Evolutionary conservation across 1,140 invertebrate genomes (phyloP), one percentile per base, ranked within the genome.

Genomic region (Protaetia brevitarsis): DNA sequence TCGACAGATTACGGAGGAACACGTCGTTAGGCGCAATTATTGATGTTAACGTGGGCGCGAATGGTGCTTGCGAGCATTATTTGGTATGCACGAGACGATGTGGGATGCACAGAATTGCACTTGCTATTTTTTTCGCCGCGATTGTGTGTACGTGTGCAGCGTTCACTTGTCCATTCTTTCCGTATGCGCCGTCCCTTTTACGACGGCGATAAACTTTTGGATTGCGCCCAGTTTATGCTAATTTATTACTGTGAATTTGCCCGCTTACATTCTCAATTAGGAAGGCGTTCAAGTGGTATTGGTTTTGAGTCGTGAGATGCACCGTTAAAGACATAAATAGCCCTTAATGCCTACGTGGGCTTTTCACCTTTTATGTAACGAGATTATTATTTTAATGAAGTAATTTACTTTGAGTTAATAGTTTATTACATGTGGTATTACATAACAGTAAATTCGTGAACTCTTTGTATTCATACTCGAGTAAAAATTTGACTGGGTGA

Each of bases 11-110:
- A 61, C 65, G 41, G 37, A 51, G 58, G 26, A 61, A 66, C 65
- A 66, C 57, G 57, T 66, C 65, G 65, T 66, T 66, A 61, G 65
- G 65, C 36, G 65, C 65, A 66, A 66, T 66, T 66, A 66, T 66
- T 66, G 65, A 61, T 59, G 57, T 59, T 59, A 59, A 28, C 27
- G 57, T 59, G 57, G 57, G 57, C 57, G 57, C 27, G 13, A 59
- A 59, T 59, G 57, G 26, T 31, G 26, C 41, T 51, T 10, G 41
- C 41, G 41, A 51, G 41, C 19, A 51, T 51, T 51, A 51, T 59
- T 59, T 28, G 57, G 57, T 59, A n/a, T 59, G 26, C 57, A 31
- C 11, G 57, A 27, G 30, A 59, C 26, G 23, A 19, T 28, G 26
- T 59, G 26, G 26, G 57, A 59, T 13, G 57, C 13, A 51, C 16